Evolutionary conservation across 2,888 invertebrate species (phyloP).

Genomic region (Trisateles emortualis): DNA sequence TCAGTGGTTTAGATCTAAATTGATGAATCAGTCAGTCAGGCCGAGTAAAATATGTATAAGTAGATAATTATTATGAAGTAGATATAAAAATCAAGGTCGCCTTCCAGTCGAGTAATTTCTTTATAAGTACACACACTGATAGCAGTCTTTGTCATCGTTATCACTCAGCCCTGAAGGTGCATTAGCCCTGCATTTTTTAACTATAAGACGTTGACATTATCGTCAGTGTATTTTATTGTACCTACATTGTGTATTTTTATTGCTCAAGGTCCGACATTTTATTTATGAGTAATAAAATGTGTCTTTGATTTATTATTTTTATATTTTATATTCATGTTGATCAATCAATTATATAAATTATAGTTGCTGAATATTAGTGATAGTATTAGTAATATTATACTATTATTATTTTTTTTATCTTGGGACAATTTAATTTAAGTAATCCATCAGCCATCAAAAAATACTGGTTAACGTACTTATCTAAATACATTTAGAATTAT

Average conservation of each 20-base stretch:
- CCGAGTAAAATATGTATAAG: no score
- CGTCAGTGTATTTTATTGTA: slow-evolving; percentile 43
- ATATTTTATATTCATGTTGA: neutral
- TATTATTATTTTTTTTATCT: no score
- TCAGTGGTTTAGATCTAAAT: no score
- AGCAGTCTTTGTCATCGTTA: slow-evolving; percentile 67
- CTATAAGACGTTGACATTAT: slow-evolving; percentile 51
- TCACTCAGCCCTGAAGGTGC: slow-evolving; percentile 77
- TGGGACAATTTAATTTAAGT: no score
- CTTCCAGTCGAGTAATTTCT: slow-evolving; percentile 51
- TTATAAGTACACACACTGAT: slow-evolving; percentile 62
- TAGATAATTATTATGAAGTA: neutral
- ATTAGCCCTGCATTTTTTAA: slow-evolving; percentile 72
- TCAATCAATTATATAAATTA: no score
- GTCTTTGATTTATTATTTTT: slow-evolving; percentile 18
- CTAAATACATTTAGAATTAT: no score
- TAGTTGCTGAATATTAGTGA: no score
- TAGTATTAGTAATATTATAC: no score
- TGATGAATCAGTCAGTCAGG: no score
- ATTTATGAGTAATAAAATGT: slow-evolving; percentile 25
- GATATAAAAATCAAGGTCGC: slow-evolving; percentile 56
- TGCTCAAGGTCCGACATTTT: slow-evolving; percentile 12
- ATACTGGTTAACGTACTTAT: no score
- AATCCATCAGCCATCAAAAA: no score
- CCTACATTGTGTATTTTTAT: slow-evolving; percentile 32